These are phyloP conservation scores for Chaetogeoica ovagalla DNA, from an alignment of 2,888 invertebrate species.

Conservation along the genomic window DNA sequence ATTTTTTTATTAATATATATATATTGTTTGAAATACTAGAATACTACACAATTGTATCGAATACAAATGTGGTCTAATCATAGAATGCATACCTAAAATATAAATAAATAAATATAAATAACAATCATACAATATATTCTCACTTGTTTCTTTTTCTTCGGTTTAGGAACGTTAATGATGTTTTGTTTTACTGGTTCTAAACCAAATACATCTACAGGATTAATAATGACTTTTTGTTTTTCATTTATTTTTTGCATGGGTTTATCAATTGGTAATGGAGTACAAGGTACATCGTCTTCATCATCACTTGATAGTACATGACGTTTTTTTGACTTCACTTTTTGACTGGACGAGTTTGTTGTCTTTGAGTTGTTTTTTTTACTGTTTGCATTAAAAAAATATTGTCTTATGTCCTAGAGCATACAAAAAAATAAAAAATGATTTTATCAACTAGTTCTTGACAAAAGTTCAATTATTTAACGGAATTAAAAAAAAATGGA, in stretches of 20 bases:
- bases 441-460: neutral
- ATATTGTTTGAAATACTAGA: too few species aligned
- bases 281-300: conserved; percentile 30
- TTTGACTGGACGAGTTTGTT: neutral
- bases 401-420: conserved; percentile 27
- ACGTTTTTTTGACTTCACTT: conserved; percentile 12
- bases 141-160: conserved; percentile 33
- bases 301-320: conserved; percentile 32
- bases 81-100: too few species aligned
- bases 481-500: neutral
- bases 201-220: conserved; percentile 66
- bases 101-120: neutral
- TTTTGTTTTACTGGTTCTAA: conserved; percentile 66
- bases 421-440: neutral
- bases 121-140: neutral
- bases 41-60: too few species aligned
- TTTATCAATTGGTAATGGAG: neutral
- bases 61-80: too few species aligned
- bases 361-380: neutral
- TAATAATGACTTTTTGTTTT: conserved; percentile 57
- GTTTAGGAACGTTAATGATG: conserved; percentile 55
- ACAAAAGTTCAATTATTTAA: neutral
- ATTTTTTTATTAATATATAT: too few species aligned
- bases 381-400: neutral
- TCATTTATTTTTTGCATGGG: neutral